phyloP scores from a whole-genome alignment of 2,888 invertebrate species.

The Andricus quercusramuli region DNA sequence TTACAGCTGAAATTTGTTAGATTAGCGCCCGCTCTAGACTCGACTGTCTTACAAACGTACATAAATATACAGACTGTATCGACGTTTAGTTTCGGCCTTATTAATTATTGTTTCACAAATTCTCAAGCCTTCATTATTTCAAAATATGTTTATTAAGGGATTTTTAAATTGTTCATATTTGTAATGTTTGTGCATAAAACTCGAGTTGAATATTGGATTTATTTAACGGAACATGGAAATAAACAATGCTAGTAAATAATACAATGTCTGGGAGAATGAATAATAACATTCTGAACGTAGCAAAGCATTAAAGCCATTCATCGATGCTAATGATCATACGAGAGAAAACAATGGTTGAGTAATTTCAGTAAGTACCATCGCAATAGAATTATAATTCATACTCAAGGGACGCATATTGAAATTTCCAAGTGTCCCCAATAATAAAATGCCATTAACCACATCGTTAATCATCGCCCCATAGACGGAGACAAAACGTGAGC shows the following conservation, averaged over 20 bases:
- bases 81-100: too few species aligned
- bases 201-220: too few species aligned
- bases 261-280: background rate
- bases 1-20: too few species aligned
- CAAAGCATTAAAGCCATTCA: constrained; percentile 9
- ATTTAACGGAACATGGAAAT: background rate
- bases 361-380: constrained; percentile 43
- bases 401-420: constrained; percentile 48
- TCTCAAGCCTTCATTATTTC: too few species aligned
- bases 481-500: constrained; percentile 67
- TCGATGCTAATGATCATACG: constrained; percentile 1
- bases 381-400: constrained; percentile 65
- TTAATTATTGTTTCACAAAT: too few species aligned
- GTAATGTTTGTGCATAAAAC: too few species aligned
- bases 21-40: too few species aligned
- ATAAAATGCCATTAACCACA: constrained; percentile 72
- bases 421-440: constrained; percentile 68
- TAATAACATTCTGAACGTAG: background rate
- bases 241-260: background rate
- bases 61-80: too few species aligned
- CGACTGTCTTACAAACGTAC: too few species aligned
- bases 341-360: constrained; percentile 41
- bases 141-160: too few species aligned
- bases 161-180: too few species aligned
- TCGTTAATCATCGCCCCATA: constrained; percentile 70